Conservation (phyloP, 2,113 vertebrate genomes). For the Mastomys coucha region DNA sequence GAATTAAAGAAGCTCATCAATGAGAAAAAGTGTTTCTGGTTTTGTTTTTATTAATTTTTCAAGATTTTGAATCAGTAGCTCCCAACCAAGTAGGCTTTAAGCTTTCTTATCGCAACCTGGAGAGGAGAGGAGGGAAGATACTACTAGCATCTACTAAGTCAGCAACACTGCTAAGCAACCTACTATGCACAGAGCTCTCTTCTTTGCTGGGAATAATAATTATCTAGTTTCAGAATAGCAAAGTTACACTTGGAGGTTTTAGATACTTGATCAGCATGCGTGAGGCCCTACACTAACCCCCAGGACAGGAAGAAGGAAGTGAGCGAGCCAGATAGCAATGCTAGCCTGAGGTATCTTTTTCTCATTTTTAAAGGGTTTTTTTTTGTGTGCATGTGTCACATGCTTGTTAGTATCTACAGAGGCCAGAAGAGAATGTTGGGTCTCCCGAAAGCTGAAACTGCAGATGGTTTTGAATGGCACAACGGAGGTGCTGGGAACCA, state of each 20-base stretch:
- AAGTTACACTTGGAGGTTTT: not conserved
- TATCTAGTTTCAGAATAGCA: not conserved
- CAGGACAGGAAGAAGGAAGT: too few species aligned
- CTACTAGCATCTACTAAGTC: not conserved
- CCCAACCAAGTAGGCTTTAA: not conserved
- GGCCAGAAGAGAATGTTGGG: not conserved
- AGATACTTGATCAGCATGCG: not conserved
- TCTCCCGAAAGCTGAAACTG: not conserved
- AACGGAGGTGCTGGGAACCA: not conserved
- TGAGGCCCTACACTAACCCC: not conserved
- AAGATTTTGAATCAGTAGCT: not conserved
- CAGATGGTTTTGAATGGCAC: not conserved
- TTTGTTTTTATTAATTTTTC: not conserved
- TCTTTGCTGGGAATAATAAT: not conserved
- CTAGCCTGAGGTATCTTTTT: not conserved
- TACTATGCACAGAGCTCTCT: not conserved
- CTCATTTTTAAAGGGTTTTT: not conserved
- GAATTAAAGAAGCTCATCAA: not conserved
- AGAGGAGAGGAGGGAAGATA: not conserved
- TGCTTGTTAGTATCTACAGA: not conserved
- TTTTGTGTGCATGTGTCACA: not conserved
- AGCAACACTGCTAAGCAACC: not conserved
- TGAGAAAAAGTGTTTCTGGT: not conserved
- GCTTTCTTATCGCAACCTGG: not conserved
- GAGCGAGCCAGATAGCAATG: not conserved